phyloP scores from a whole-genome alignment of 2,113 vertebrate genomes.

The Larimichthys polyactis region DNA sequence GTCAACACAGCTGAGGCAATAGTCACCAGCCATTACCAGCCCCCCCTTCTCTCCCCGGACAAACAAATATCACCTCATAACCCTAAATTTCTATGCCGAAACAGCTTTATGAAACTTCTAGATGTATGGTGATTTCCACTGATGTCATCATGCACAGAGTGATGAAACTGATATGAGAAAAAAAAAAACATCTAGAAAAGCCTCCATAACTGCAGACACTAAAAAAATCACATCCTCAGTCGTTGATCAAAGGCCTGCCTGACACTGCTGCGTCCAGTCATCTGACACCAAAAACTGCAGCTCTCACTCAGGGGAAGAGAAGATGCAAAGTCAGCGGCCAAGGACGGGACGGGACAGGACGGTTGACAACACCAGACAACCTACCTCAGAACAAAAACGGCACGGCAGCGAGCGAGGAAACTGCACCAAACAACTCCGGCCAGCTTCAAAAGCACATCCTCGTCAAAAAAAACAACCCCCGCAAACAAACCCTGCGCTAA shows the following conservation, averaged over 20 bases:
- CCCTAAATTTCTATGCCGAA: neutral
- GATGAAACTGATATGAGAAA: neutral
- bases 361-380: conserved; percentile 42
- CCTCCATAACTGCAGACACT: neutral
- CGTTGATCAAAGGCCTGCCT: conserved; percentile 3
- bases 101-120: conserved; percentile 40
- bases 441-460: conserved; percentile 28
- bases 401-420: neutral
- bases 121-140: neutral
- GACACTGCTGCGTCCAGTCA: conserved; percentile 20
- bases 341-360: conserved; percentile 21
- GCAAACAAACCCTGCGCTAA: neutral
- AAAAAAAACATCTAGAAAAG: neutral
- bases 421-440: neutral
- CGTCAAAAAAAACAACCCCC: neutral
- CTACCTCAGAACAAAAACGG: conserved; percentile 48
- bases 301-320: neutral
- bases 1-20: conserved; percentile 78
- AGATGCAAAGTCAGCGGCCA: conserved; percentile 51
- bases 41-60: neutral
- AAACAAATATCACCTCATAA: conserved; percentile 17
- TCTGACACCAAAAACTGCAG: conserved; percentile 45
- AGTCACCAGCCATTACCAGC: conserved; percentile 18
- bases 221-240: conserved; percentile 1
- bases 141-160: conserved; percentile 17